Conservation (phyloP, 2,113 vertebrate species). For the Antennarius striatus region DNA sequence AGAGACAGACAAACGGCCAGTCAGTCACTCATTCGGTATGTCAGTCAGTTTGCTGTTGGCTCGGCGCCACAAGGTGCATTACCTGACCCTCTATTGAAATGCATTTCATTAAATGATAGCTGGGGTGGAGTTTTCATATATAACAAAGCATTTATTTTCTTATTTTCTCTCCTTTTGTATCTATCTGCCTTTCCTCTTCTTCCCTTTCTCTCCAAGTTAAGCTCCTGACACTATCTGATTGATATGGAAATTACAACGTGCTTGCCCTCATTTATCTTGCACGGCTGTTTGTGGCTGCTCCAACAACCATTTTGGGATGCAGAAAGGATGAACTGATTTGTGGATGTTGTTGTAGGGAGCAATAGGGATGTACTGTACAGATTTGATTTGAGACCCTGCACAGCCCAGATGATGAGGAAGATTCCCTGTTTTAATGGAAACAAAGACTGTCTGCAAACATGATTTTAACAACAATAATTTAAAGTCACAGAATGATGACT, state of each 20-base stretch:
- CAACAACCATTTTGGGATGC: conserved; percentile 65
- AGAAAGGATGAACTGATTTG: conserved; percentile 63
- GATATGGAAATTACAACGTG: conserved; percentile 69
- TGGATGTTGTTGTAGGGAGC: conserved; percentile 44
- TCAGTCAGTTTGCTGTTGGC: conserved; percentile 29
- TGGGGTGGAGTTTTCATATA: conserved; percentile 9
- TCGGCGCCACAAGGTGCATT: conserved; percentile 41
- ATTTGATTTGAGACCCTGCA: conserved; percentile 55
- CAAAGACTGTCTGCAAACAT: conserved; percentile 11
- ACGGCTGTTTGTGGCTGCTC: conserved; percentile 51
- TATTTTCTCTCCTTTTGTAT: conserved; percentile 9
- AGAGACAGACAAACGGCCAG: conserved; percentile 1
- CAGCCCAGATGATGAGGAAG: conserved; percentile 37
- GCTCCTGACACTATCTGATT: conserved; percentile 57
- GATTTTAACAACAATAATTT: conserved; percentile 15
- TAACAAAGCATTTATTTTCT: conserved; percentile 40
- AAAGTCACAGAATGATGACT: conserved; percentile 17
- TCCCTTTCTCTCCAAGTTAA: conserved; percentile 25
- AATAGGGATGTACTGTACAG: conserved; percentile 49
- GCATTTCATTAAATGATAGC: conserved; percentile 28
- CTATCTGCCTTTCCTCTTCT: conserved; percentile 4
- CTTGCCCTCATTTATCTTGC: conserved; percentile 64
- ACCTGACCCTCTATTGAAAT: conserved; percentile 18
- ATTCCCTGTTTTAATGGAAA: conserved; percentile 44
- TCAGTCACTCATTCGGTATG: conserved; percentile 19